Conservation (phyloP, 2,888 invertebrate species). For the Apamea sordens region DNA sequence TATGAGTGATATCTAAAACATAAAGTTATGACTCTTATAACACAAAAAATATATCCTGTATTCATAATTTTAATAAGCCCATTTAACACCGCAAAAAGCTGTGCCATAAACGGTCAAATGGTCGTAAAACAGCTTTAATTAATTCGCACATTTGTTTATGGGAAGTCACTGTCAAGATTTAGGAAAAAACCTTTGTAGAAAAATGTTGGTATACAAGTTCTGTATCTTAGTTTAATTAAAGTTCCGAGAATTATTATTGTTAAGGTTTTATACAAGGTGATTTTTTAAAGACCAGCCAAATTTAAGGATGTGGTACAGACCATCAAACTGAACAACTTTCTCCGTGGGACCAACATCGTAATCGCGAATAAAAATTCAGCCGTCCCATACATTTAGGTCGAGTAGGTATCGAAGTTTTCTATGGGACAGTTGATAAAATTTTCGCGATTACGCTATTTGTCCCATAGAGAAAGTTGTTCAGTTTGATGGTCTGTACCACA, state of each 20-base stretch:
- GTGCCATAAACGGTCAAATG: conserved; percentile 19
- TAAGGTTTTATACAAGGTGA: not conserved
- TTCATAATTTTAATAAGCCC: conserved; percentile 1
- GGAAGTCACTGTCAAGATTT: not conserved
- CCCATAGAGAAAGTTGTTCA: too few relatives aligned
- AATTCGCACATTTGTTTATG: conserved; percentile 32
- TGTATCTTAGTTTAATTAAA: not conserved
- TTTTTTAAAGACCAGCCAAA: too few relatives aligned
- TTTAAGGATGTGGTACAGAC: too few relatives aligned
- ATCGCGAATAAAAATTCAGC: too few relatives aligned
- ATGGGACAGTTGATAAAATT: too few relatives aligned
- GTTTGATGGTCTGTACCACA: too few relatives aligned
- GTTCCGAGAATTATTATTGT: not conserved
- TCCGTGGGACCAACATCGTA: too few relatives aligned
- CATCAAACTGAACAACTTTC: too few relatives aligned
- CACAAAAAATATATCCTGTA: not conserved
- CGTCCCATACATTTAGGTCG: too few relatives aligned
- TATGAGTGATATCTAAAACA: conserved; percentile 9
- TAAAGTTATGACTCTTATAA: not conserved
- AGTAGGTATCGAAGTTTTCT: too few relatives aligned
- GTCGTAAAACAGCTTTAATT: conserved; percentile 41
- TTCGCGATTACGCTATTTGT: too few relatives aligned
- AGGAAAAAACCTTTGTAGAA: conserved; percentile 1
- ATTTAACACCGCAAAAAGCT: conserved; percentile 33
- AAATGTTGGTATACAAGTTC: not conserved